These are phyloP conservation scores for Scaptomyza cyrtandrae DNA, from an alignment of 2,888 invertebrate genomes.

Conservation along the genomic window DNA sequence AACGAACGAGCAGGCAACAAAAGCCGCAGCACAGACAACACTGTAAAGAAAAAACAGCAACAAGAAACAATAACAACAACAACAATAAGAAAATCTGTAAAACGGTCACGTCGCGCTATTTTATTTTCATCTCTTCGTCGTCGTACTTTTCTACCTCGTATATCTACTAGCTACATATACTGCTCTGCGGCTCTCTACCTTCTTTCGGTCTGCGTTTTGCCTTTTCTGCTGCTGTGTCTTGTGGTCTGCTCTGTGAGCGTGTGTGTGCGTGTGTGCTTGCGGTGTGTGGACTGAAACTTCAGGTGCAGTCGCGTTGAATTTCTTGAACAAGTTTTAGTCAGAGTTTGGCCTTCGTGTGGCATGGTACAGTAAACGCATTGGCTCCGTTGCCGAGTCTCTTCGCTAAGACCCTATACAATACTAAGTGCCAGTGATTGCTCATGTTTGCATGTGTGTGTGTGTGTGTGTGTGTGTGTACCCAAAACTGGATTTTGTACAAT, in stretches of 20 bases:
- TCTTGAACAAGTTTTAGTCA: constrained; percentile 84
- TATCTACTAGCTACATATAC: constrained; percentile 18
- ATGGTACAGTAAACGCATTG: constrained; percentile 83
- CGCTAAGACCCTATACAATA: constrained; percentile 41
- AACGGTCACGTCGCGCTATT: constrained; percentile 76
- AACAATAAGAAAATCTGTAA: constrained; percentile 59
- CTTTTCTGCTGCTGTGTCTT: constrained; percentile 70
- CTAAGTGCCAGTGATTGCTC: constrained; percentile 37
- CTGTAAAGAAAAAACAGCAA: constrained; percentile 20
- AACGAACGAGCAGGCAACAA: constrained; percentile 41
- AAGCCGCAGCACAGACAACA: constrained; percentile 42
- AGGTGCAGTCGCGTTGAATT: constrained; percentile 76
- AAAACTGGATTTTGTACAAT: constrained; percentile 72
- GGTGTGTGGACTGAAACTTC: constrained; percentile 66
- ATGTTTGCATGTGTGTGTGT: constrained; percentile 7
- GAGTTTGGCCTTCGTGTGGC: constrained; percentile 85
- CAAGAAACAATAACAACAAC: constrained; percentile 13
- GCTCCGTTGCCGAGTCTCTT: constrained; percentile 40
- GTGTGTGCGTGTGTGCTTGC: constrained; percentile 21
- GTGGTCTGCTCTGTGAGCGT: constrained; percentile 52
- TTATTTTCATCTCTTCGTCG: constrained; percentile 68
- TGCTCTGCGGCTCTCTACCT: constrained; percentile 57
- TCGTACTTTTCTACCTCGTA: constrained; percentile 67
- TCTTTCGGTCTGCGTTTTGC: constrained; percentile 57
- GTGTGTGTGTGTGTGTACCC: constrained; percentile 24